Percentiles rank a stretch among this genome's conserved stretches.
phyloP scores from a whole-genome alignment of 2,797 vertebrate species.

The Xiphorhynchus erythropygius region DNA sequence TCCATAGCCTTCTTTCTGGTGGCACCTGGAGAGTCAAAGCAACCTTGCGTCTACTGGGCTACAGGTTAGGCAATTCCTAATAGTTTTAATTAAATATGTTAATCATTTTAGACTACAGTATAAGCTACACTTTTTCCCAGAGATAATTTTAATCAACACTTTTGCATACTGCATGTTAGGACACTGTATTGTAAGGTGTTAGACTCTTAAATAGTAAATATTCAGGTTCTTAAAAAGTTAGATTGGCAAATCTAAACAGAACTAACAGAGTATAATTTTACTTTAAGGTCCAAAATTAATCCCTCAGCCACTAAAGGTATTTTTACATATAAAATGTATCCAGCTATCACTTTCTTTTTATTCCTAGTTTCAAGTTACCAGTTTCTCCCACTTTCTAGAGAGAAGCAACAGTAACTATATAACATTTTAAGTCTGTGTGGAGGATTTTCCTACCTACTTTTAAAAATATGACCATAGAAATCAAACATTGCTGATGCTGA shows the following conservation, averaged over 20 bases:
- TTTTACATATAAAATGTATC: background rate
- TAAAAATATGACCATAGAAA: background rate
- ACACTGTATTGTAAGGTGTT: background rate
- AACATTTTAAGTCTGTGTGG: background rate
- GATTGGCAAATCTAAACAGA: background rate
- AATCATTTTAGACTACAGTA: background rate
- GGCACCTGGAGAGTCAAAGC: background rate
- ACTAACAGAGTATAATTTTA: background rate
- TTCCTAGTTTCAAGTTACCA: background rate
- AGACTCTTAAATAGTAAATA: background rate
- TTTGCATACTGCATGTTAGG: background rate
- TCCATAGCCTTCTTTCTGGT: background rate
- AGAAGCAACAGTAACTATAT: background rate
- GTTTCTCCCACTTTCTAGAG: background rate
- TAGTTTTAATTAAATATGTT: background rate
- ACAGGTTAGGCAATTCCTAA: background rate
- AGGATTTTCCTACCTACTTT: background rate
- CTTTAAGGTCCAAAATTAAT: background rate
- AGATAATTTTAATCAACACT: background rate
- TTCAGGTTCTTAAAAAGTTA: background rate
- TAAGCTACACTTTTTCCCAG: background rate
- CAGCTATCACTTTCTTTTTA: background rate
- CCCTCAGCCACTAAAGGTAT: background rate
- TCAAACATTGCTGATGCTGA: background rate
- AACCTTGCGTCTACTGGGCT: background rate